A percentile compares a stretch with the other conserved stretches of the same genome.
These are phyloP conservation scores for Lasioglossum calceatum DNA, from an alignment of 2,888 invertebrate genomes.

Conservation along the genomic window DNA sequence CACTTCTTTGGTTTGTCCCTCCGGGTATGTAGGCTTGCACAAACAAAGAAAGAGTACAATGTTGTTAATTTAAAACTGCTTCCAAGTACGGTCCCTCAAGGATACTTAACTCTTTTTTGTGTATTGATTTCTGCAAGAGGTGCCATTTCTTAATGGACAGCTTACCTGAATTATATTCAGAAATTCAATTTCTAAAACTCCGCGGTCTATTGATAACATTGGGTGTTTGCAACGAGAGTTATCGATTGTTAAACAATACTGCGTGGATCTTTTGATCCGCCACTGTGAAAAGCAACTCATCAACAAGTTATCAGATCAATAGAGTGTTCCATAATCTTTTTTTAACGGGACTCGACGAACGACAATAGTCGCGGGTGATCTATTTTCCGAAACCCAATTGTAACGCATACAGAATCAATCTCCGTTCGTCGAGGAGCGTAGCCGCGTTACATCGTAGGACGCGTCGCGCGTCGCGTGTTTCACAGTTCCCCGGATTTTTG, in stretches of 20 bases:
- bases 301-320: background rate
- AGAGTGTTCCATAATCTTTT: background rate
- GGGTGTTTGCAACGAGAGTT: background rate
- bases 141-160: too few relatives aligned
- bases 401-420: slow-evolving; percentile 4
- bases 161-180: background rate
- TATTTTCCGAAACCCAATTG: slow-evolving; percentile 1
- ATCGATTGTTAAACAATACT: background rate
- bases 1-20: too few relatives aligned
- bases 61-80: too few relatives aligned
- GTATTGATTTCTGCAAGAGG: too few relatives aligned
- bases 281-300: background rate
- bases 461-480: background rate
- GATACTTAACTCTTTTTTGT: too few relatives aligned
- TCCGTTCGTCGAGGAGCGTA: background rate
- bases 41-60: too few relatives aligned
- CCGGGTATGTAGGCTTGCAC: too few relatives aligned
- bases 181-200: background rate
- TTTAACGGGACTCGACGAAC: background rate
- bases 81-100: too few relatives aligned
- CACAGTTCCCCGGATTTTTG: slow-evolving; percentile 15
- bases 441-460: background rate
- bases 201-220: background rate
- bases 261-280: background rate
- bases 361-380: background rate